Conservation (phyloP, 2,888 invertebrate genomes). For the Leucophenga maculata region DNA sequence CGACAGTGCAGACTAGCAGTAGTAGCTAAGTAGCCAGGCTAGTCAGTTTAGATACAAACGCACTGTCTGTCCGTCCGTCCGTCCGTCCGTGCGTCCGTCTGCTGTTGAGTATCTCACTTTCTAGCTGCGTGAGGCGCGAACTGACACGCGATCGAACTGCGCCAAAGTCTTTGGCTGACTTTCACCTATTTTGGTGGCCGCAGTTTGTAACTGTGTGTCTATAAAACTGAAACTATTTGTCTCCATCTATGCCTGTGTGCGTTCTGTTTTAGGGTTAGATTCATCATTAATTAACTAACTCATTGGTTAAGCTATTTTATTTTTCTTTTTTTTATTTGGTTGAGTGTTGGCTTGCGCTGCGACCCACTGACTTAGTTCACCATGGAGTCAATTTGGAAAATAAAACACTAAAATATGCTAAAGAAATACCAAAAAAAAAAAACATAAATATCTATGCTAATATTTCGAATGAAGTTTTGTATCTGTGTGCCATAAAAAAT, state of each 20-base stretch:
- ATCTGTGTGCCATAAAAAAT: background rate
- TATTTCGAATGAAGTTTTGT: constrained; percentile 2
- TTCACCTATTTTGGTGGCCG: constrained; percentile 17
- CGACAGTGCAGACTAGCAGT: too few species aligned
- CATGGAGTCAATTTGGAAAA: constrained; percentile 17
- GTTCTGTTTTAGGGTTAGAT: constrained; percentile 50
- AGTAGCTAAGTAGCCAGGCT: too few species aligned
- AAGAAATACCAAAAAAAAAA: constrained; percentile 9
- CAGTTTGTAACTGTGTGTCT: background rate
- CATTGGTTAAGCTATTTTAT: background rate
- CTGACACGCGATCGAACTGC: background rate
- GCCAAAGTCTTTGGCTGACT: background rate
- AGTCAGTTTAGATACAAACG: too few species aligned
- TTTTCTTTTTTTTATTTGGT: background rate
- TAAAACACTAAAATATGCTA: constrained; percentile 21
- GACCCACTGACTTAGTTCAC: constrained; percentile 46
- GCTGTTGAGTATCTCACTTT: background rate
- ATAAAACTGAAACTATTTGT: background rate
- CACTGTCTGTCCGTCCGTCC: too few species aligned
- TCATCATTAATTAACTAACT: constrained; percentile 49
- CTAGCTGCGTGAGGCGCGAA: background rate
- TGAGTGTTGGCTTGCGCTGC: constrained; percentile 10
- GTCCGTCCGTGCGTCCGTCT: background rate
- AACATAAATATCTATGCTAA: constrained; percentile 25
- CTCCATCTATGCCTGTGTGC: constrained; percentile 18